A percentile compares a stretch with the other conserved stretches of the same genome.
Evolutionary conservation across 1,140 invertebrate genomes (phyloP).

Genomic region (Brachionus paranguensis): DNA sequence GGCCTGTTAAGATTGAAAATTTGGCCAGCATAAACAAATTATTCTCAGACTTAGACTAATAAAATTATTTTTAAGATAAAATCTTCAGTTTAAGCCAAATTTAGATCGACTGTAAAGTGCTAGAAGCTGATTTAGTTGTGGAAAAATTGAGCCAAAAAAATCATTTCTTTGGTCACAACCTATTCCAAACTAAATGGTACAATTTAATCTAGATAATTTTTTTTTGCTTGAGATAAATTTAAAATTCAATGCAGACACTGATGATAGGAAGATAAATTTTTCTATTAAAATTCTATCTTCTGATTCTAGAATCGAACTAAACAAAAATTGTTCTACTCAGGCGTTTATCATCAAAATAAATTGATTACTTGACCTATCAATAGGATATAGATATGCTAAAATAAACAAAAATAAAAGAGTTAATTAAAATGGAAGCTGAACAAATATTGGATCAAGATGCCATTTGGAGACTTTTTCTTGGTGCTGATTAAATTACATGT

Average conservation of each 20-base stretch:
- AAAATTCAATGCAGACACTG: not conserved
- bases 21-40: not conserved
- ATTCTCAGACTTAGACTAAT: not conserved
- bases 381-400: constrained; percentile 1
- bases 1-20: not conserved
- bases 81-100: not conserved
- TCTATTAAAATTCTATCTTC: not conserved
- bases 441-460: not conserved
- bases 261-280: not conserved
- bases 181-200: not conserved
- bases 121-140: not conserved
- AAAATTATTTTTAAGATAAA: not conserved
- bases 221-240: not conserved
- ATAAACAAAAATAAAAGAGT: constrained; percentile 14
- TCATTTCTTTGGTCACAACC: not conserved
- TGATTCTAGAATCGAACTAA: not conserved
- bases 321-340: not conserved
- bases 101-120: not conserved
- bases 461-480: not conserved
- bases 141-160: not conserved
- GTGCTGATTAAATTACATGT: not conserved
- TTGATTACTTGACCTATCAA: constrained; percentile 36
- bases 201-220: not conserved
- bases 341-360: not conserved
- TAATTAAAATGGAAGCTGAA: constrained; percentile 5